A percentile compares a stretch with the other conserved stretches of the same genome.
Evolutionary conservation across 2,113 vertebrate species (phyloP).

Genomic region (Pyrgilauda ruficollis): DNA sequence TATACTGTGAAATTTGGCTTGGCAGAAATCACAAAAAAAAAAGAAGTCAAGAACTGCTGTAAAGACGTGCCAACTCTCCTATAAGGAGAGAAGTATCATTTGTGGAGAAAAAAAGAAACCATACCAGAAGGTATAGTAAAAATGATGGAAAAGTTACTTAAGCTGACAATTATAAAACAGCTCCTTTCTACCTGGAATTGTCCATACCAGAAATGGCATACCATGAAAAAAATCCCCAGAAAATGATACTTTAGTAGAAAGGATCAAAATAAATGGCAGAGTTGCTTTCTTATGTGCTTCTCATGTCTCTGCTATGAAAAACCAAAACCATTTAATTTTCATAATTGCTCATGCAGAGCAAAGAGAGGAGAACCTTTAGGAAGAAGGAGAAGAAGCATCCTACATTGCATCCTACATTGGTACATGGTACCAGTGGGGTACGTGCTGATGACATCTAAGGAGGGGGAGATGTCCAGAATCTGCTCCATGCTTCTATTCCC

Average conservation of each 20-base stretch:
- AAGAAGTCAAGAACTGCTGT: background rate
- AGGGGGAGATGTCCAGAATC: background rate
- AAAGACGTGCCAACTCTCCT: background rate
- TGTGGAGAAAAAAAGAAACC: background rate
- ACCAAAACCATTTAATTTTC: background rate
- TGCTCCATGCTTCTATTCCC: background rate
- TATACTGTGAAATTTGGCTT: background rate
- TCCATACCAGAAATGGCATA: background rate
- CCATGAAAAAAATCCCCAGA: background rate
- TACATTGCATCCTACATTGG: background rate
- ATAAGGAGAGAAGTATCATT: background rate
- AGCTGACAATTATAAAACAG: background rate
- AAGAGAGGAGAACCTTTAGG: background rate
- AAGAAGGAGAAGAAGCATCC: background rate
- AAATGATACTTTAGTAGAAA: background rate
- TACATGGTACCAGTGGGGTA: background rate
- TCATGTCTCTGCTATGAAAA: background rate
- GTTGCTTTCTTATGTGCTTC: background rate
- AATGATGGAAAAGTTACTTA: background rate
- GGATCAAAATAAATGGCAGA: background rate
- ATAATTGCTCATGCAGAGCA: background rate
- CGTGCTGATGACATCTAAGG: accelerated
- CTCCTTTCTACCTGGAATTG: background rate
- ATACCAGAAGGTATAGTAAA: background rate
- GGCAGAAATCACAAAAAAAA: background rate